These are phyloP conservation scores for Forbesichthys papilliferus DNA, from an alignment of 2,113 vertebrate species.

Conservation along the genomic window DNA sequence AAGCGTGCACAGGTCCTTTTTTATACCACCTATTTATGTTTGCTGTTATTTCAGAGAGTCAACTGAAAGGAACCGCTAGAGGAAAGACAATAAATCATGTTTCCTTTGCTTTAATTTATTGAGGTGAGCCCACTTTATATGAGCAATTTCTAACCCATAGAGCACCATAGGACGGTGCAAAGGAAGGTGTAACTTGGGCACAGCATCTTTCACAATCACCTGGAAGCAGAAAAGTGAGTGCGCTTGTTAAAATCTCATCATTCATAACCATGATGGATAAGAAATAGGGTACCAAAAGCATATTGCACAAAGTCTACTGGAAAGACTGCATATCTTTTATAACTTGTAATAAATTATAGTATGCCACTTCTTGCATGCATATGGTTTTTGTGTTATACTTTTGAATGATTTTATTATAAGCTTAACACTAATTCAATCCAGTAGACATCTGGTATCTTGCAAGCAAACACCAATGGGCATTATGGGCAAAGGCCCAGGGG, in stretches of 20 bases:
- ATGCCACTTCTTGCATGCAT: constrained; percentile 25
- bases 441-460: too few species aligned
- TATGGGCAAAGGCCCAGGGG: too few species aligned
- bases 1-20: constrained; percentile 60
- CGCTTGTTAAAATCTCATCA: constrained; percentile 32
- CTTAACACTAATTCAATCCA: too few species aligned
- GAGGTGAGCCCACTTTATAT: constrained; percentile 45
- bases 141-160: constrained; percentile 47
- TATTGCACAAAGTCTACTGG: constrained; percentile 25
- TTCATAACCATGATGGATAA: constrained; percentile 51
- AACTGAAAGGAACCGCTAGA: constrained; percentile 66
- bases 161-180: constrained; percentile 23
- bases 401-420: too few species aligned
- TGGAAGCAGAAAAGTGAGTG: constrained; percentile 22
- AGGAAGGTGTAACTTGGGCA: constrained; percentile 22
- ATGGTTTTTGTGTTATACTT: not conserved
- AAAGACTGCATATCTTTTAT: constrained; percentile 52
- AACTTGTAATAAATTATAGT: constrained; percentile 47
- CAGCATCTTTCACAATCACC: constrained; percentile 40
- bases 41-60: constrained; percentile 73
- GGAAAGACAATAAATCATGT: constrained; percentile 70
- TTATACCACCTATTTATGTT: constrained; percentile 73
- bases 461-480: too few species aligned
- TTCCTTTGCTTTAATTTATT: constrained; percentile 67
- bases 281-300: constrained; percentile 43